Base-by-base conservation (phyloP, 2,113 vertebrate genomes). In the Pogonocichla stellata region DNA sequence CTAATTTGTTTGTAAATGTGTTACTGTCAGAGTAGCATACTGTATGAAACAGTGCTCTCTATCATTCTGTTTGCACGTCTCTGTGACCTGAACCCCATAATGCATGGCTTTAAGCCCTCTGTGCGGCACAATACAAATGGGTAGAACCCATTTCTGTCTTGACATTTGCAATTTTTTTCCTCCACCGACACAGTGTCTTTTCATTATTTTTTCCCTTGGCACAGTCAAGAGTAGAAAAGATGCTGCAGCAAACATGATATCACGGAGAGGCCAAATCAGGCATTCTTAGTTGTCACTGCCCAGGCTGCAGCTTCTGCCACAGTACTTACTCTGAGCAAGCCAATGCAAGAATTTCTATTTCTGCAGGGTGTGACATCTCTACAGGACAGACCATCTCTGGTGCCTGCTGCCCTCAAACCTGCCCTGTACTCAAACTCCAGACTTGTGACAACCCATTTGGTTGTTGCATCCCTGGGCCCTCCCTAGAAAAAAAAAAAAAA, bases 1-100 rank as follows among this genome's bases (percentile, higher is more conserved):
- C 95, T 97, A 97, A 98, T 98, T 97, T 98, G 97, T 97, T 98
- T 98, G 95, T 97, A 97, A 97, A 98, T 97, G 93, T 90, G 84
- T 89, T 98, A 95, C 89, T 95, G 95, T 97, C 94, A 96, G 90
- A 86, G 86, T 83, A 97, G 94, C 86, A 92, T 18, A 81, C 86
- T 81, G 80, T 80, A 90, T 67, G 86, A 85, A 94, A 90, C 38
- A 48, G 60, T 73, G 66, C 90, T 95, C 96, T 94, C 90, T 57
- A 15, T 96, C 91, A 93, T 92, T 72, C 87, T 95, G 36, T 87
- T 94, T 86, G 73, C 60, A 24, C 78, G 69, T 91, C 73, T 95
- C 74, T 91, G 64, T 78, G 94, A 92, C 80, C 90, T 90, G 40
- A 85, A 58, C 88, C 93, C 94, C 90, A 82, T 69, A 83, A 91